Evolutionary conservation across 2,113 vertebrate genomes (phyloP).

Genomic region (Ornithorhynchus anatinus): DNA sequence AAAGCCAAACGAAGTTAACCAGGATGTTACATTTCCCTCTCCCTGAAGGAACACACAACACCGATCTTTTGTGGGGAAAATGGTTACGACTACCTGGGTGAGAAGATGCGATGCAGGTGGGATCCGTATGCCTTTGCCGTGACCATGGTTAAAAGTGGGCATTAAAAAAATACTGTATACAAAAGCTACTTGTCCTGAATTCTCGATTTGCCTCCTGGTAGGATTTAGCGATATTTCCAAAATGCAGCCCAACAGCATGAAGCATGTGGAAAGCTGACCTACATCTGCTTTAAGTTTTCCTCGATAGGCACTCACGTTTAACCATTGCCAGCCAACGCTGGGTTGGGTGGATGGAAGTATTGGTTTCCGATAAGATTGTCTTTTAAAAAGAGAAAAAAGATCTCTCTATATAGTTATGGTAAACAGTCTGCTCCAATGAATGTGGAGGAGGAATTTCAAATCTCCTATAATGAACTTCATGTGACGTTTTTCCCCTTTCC

Average conservation of each 20-base stretch:
- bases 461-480: neutral
- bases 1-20: neutral
- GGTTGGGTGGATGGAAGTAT: slow-evolving; percentile 29
- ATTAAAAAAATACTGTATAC: slow-evolving; percentile 4
- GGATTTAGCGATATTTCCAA: slow-evolving; percentile 11
- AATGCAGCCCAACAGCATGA: slow-evolving; percentile 8
- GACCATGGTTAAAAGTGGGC: slow-evolving; percentile 30
- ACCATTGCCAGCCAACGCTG: slow-evolving; percentile 38
- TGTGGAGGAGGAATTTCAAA: neutral
- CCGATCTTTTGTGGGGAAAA: slow-evolving; percentile 40
- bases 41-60: slow-evolving; percentile 8
- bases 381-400: neutral
- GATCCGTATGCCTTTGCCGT: neutral
- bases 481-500: neutral
- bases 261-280: neutral
- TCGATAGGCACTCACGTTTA: slow-evolving; percentile 33
- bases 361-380: slow-evolving; percentile 23
- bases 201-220: slow-evolving; percentile 23
- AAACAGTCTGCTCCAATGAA: neutral
- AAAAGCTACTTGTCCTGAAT: neutral
- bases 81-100: slow-evolving; percentile 9
- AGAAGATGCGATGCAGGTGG: neutral
- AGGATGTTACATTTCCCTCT: slow-evolving; percentile 13
- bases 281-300: neutral
- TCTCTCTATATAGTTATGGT: slow-evolving; percentile 7